Base-by-base conservation (phyloP, 2,888 invertebrate species). In the Barypeithes pellucidus region DNA sequence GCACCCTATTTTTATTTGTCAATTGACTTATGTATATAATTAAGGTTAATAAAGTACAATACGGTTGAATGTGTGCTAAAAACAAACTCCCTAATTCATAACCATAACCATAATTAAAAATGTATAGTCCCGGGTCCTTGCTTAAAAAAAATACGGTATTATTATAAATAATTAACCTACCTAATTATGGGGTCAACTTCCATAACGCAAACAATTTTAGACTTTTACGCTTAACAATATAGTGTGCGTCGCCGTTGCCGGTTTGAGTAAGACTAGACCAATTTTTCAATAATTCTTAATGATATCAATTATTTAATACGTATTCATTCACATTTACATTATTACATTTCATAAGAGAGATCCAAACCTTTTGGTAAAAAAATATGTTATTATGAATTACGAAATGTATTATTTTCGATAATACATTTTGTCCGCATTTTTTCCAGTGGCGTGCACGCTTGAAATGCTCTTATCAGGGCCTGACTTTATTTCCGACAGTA, bases 271-370 rank as follows among this genome's bases (percentile, higher is more conserved):
- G 52, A 60, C 47, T 68, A 68, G 36, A 59, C 50, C 61, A 60
- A 68, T 68, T 68, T 68, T 68, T 50, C 52, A 68, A 68, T 54
- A 68, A 68, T 41, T 66, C 24, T 66, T 7, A 61, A 68, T 61
- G 41, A 33, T 39, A 68, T 43, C 61, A 68, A 61, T 61, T 50
- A 36, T 20, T 50, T 43, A 57, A 59, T 33, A 16, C 20, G 41
- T 43, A 20, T 47, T 29, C 18, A 36, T 8, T 29, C 9, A 14
- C 16, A 36, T 14, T 14, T 11, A 57, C 9, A 8, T 29, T 24
- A 4, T 5, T 20, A 20, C 14, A n/a, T n/a, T n/a, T n/a, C n/a
- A n/a, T n/a, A n/a, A n/a, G 24, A 52, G 18, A 24, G 24, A 24
- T 20, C n/a, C 12, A 24, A 52, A 20, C 18, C 4, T 29, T 29